Evolutionary conservation across 2,113 vertebrate species (phyloP), one percentile per base, ranked within the genome.

Genomic region (Corydoras maculifer): DNA sequence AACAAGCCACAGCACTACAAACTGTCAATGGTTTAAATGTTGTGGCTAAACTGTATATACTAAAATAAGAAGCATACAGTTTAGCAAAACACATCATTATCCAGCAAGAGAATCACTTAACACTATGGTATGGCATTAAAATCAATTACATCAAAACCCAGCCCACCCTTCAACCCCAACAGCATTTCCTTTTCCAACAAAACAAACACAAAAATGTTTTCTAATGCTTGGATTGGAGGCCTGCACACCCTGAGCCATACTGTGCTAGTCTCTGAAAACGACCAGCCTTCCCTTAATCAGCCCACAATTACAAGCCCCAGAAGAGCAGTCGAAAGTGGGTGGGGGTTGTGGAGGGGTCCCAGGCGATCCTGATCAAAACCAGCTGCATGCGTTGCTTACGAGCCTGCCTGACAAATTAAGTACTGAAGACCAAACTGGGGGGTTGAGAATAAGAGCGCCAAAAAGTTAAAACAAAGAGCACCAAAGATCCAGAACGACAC

Each of bases 291-390:
- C 70, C 78, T 76, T 80, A 71, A 75, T 77, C 70, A 78, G 69
- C 77, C 77, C 73, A 69, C 79, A 75, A 82, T 80, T 82, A 75
- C 65, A 14, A 79, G 69, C 75, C 77, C 68, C 70, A 77, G 59
- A 80, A 80, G 69, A 67, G 65, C 73, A 43, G 78, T 75, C 72
- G 64, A 65, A 58, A 62, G 61, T 5, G 70, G 60, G 68, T 50
- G 74, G 68, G 76, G 57, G 76, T 8, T 11, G 62, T 65, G 31
- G 30, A 58, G 58, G 85, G 85, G 80, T 84, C 85, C 82, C 74
- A 77, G 69, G 78, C 77, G 80, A 78, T 79, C 81, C 76, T 88
- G 87, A 90, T 91, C 87, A 89, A 87, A 90, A 90, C 85, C 90
- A 91, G 87, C 88, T 90, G 90, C 75, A 84, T 81, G 82, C 70